These are phyloP conservation scores for Luidia sarsii DNA, from an alignment of 53 echinoderm and acorn worm genomes.

Conservation along the genomic window DNA sequence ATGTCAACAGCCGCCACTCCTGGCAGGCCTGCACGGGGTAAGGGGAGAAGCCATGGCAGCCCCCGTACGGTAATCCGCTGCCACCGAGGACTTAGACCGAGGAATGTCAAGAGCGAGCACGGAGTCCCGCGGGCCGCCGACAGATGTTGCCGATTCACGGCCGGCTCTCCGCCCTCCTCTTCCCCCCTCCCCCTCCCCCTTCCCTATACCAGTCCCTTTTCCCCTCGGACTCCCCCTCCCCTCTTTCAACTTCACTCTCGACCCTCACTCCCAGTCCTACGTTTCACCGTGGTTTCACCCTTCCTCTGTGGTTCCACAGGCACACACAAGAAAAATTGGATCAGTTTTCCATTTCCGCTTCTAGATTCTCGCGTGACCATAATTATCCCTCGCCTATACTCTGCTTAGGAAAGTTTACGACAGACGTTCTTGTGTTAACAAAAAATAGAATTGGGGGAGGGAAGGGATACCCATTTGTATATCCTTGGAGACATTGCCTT, in stretches of 20 bases:
- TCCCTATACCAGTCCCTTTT: neutral
- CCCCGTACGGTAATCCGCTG: constrained; percentile 33
- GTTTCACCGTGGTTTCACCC: too few species aligned
- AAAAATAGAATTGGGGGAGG: too few species aligned
- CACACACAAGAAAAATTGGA: too few species aligned
- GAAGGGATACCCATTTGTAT: too few species aligned
- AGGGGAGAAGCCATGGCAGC: too few species aligned
- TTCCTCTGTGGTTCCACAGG: too few species aligned
- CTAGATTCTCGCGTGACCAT: neutral
- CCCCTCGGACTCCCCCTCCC: too few species aligned
- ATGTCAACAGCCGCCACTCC: constrained; percentile 43
- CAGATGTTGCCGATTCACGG: constrained; percentile 48
- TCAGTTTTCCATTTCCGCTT: constrained; percentile 52
- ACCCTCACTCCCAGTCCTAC: too few species aligned
- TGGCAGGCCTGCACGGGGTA: constrained; percentile 38
- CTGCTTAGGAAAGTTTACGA: constrained; percentile 2
- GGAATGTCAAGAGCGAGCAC: constrained; percentile 30
- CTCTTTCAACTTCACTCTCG: too few species aligned
- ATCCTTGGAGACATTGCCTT: too few species aligned
- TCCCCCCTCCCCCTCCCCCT: neutral
- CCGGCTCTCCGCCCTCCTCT: neutral
- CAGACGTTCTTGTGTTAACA: too few species aligned
- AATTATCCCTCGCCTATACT: neutral
- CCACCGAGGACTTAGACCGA: constrained; percentile 32
- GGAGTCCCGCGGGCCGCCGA: constrained; percentile 50